phyloP scores from a whole-genome alignment of 2,113 vertebrate species.

The Siniperca chuatsi region DNA sequence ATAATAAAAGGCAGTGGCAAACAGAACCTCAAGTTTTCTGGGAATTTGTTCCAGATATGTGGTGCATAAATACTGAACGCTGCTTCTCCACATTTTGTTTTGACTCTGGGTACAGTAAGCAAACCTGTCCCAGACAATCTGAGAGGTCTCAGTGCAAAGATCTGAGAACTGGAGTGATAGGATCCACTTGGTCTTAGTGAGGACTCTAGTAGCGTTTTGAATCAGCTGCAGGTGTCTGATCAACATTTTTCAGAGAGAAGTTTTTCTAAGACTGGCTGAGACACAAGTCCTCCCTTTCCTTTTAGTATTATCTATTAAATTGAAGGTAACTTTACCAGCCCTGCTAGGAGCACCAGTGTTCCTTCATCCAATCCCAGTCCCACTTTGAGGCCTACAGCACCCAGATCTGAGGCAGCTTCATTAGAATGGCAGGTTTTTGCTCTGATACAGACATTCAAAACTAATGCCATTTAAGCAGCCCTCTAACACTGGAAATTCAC shows the following conservation, averaged over 20 bases:
- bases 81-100: background rate
- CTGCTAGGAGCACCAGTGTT: background rate
- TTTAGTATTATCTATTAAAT: background rate
- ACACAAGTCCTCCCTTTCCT: background rate
- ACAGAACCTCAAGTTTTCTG: background rate
- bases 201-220: no score
- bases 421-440: conserved; percentile 37
- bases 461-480: conserved; percentile 63
- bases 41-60: background rate
- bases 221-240: no score
- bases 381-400: background rate
- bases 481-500: conserved; percentile 70
- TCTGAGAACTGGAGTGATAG: background rate
- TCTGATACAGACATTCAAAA: conserved; percentile 67
- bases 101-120: background rate
- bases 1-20: background rate
- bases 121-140: background rate
- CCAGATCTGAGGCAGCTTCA: conserved; percentile 10
- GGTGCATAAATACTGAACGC: background rate
- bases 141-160: no score
- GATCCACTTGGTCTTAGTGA: no score
- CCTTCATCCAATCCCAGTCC: background rate
- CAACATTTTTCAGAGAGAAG: background rate
- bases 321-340: background rate
- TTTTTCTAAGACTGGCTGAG: background rate